Evolutionary conservation across 1,140 invertebrate genomes (phyloP), one percentile per base, ranked within the genome.

Genomic region (Vanessa atalanta): DNA sequence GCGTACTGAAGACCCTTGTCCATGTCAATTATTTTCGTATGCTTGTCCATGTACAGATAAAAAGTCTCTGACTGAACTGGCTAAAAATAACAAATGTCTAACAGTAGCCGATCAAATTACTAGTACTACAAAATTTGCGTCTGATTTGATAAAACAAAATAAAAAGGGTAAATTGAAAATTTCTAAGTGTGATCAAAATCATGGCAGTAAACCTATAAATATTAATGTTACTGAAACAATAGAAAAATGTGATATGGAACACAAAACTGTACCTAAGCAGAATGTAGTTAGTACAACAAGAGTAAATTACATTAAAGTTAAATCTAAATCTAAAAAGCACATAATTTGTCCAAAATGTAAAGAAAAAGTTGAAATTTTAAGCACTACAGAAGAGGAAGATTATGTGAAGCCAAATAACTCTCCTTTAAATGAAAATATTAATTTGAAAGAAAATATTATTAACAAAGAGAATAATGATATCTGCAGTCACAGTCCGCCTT

Each of bases 1-100:
- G 63, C 78, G 76, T 23, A 80, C 65, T 16, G 86, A 88, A 80
- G 81, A 89, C 64, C 85, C 87, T 9, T 91, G 87, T 75, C 88
- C 84, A 6, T 88, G 87, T 79, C 86, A 90, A 73, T 76, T 90
- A 69, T 90, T 89, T 85, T 88, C 86, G 9, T 88, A 89, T 70
- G 82, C 81, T 48, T 90, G 85, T 76, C 83, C 87, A 47, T 91
- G 88, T 64, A 82, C 78, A 14, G 79, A 87, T 73, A 81, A 87
- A 55, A 87, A 87, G 70, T 87, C 88, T 15, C 69, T 85, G 14
- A 85, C 83, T 31, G 75, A 85, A 70, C 71, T 88, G 76, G 81
- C 83, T 20, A 86, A 80, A 73, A 83, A 78, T 65, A 84, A 79
- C 70, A 86, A 86, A 70, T 83, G 79, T 3, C 61, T 83, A 47